phyloP scores from a whole-genome alignment of 2,888 invertebrate genomes.

The Ischnus inquisitorius region DNA sequence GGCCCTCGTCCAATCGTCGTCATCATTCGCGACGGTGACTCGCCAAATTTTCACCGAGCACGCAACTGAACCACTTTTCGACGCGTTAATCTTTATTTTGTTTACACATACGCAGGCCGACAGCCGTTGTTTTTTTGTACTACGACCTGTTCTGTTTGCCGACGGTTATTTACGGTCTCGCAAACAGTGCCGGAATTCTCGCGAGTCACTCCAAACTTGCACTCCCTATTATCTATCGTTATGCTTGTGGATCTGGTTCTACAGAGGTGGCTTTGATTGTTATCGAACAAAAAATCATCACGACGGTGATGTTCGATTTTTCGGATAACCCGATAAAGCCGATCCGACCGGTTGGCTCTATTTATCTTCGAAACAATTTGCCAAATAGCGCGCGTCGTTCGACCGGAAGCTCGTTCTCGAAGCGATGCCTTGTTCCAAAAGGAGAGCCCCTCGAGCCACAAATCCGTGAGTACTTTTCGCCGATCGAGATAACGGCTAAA shows the following conservation, averaged over 20 bases:
- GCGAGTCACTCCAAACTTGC: neutral
- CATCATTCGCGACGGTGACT: neutral
- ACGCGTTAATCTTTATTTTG: neutral
- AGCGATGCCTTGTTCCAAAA: neutral
- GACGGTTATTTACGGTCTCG: neutral
- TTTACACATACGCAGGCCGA: neutral
- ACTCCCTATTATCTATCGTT: neutral
- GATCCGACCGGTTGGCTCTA: neutral
- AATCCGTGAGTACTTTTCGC: neutral
- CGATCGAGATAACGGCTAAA: neutral
- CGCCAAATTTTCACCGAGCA: neutral
- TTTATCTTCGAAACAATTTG: neutral
- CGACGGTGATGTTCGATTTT: too few species aligned
- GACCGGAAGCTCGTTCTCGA: neutral
- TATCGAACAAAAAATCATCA: neutral
- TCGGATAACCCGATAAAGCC: neutral
- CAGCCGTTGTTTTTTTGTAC: neutral
- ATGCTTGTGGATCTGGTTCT: neutral
- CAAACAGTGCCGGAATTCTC: neutral
- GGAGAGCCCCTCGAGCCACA: neutral
- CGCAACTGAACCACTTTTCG: neutral
- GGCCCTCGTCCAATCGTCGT: neutral
- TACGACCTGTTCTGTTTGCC: neutral
- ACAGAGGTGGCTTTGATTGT: neutral
- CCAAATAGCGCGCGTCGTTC: neutral